Base-by-base conservation (phyloP, 2,888 invertebrate species). In the Onthophagus sagittarius region DNA sequence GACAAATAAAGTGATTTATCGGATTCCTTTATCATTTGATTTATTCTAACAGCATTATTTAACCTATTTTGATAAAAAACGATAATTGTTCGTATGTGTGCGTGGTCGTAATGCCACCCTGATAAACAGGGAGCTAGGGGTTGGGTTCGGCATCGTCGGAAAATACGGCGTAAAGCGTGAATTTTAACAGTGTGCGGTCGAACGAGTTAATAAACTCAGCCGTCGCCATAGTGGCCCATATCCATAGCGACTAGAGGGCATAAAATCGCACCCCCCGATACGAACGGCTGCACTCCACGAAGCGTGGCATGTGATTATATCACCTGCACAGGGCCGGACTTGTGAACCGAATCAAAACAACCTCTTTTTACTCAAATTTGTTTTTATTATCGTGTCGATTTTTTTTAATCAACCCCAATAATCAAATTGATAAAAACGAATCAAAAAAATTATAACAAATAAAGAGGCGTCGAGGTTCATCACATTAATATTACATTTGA, bases 291-390 rank as follows among this genome's bases (percentile, higher is more conserved):
- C 81, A 82, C 80, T 81, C 81, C 80, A 78, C 79, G 80, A 77
- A 82, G 82, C 83, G 80, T 81, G 80, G 81, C 83, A 83, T 82
- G 83, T 82, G 82, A 84, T 84, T 84, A 83, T 81, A 80, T 53
- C 39, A 53, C 39, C 39, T 53, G 39, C 11, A 53, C 39, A 53
- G 39, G 39, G 11, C 39, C 39, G 39, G 39, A 53, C 39, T 53
- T 53, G 11, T 11, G 9, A 53, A 53, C 39, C 39, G 39, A 53
- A 9, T 11, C 11, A 53, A 53, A 53, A 53, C 39, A 11, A 53
- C 39, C 39, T 7, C 39, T 53, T 53, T 53, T 53, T 53, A 53
- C 6, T 7, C 23, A 23, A 53, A 53, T 53, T 7, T 53, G 1
- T 53, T 9, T 53, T 53, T 53, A 11, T 9, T 53, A 7, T 9